These are phyloP conservation scores for Scaptomyza tumidula DNA, from an alignment of 2,888 invertebrate species.

Conservation along the genomic window DNA sequence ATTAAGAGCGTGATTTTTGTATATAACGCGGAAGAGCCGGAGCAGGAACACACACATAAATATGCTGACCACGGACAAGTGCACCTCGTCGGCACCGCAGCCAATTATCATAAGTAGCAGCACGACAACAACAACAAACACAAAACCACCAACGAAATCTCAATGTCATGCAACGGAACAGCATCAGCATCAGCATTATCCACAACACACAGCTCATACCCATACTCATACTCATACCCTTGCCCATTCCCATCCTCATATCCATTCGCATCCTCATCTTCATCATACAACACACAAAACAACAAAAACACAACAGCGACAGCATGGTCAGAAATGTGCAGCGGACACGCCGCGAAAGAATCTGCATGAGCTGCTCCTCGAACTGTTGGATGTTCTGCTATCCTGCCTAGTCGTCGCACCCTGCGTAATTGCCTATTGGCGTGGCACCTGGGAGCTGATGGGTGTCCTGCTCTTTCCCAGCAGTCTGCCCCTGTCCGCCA, in stretches of 20 bases:
- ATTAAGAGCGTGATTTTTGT: conserved; percentile 35
- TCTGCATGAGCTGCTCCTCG: conserved; percentile 85
- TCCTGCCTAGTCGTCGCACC: conserved; percentile 91
- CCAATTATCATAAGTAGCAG: conserved; percentile 59
- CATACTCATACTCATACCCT: conserved; percentile 13
- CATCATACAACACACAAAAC: conserved; percentile 41
- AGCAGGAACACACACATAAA: conserved; percentile 19
- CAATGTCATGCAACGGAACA: conserved; percentile 50
- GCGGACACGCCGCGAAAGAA: conserved; percentile 65
- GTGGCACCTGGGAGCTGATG: conserved; percentile 93
- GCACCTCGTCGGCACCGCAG: conserved; percentile 40
- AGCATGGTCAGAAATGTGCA: conserved; percentile 44
- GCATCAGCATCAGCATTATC: conserved; percentile 32
- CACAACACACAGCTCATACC: conserved; percentile 21
- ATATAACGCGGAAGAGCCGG: conserved; percentile 4
- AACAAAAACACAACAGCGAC: conserved; percentile 15
- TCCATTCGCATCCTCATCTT: conserved; percentile 32
- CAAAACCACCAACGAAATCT: conserved; percentile 34
- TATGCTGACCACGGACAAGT: conserved; percentile 65
- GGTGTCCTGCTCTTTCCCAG: conserved; percentile 89
- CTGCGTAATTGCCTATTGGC: conserved; percentile 93
- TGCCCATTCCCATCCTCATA: conserved; percentile 13
- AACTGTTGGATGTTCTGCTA: conserved; percentile 89
- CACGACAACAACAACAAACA: conserved; percentile 1
- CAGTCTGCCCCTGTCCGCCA: conserved; percentile 87